Evolutionary conservation across 2,797 vertebrate genomes (phyloP), one percentile per base, ranked within the genome.

Genomic region (Parauchenoglanis punctatus): DNA sequence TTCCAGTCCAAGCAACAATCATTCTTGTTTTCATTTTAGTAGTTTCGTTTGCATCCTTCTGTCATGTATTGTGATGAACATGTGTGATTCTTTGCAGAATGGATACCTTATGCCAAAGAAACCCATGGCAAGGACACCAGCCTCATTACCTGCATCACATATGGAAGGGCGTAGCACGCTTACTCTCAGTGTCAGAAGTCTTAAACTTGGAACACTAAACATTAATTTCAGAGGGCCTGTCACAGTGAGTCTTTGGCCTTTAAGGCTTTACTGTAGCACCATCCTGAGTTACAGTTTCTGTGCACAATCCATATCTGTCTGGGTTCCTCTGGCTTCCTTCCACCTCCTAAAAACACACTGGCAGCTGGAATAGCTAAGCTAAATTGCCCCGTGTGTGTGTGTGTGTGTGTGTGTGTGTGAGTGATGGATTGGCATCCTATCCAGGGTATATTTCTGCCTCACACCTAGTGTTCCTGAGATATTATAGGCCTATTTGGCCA

Each of bases 171-270:
- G 28, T 7, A 94, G 93, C 87, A 96, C 94, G 40, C 89, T 97
- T 89, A 95, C 96, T 82, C 91, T 97, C 87, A 91, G 92, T 86
- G 96, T 96, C 88, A 94, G 95, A 76, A 96, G 95, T 92, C 94
- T 97, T 90, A 93, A 96, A 54, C 94, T 97, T 92, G 97, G 96
- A 90, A 95, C 94, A 0, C 86, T 95, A 44, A 92, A 93, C 78
- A 93, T 93, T 88, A 93, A 93, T 77, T 94, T 96, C 1, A 86
- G 90, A 86, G 94, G 96, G 8, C 94, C 95, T 91, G 96, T 96
- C 54, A 95, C 96, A 92, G 95, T 97, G 91, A 95, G 96, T 86
- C 35, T 25, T 11, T 81, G 28, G 7, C 63, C 63, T 49, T 72
- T 8, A 31, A 28, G 58, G 12, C 7, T 68, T 31, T 6, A n/a